These are phyloP conservation scores for Mylabris sibirica DNA, from an alignment of 2,888 invertebrate species.

Conservation along the genomic window DNA sequence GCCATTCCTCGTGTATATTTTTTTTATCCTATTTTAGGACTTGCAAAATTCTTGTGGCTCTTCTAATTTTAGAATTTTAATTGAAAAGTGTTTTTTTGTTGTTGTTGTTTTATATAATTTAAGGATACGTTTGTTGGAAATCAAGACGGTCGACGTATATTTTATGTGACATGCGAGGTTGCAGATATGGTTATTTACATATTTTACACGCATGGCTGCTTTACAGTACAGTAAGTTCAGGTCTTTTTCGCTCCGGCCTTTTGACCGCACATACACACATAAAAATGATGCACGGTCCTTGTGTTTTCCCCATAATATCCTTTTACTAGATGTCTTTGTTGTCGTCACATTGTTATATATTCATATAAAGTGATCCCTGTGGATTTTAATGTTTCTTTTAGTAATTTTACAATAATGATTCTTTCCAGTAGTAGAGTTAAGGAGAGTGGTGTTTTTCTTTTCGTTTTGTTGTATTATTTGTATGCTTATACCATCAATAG, in stretches of 20 bases:
- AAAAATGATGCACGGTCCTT: constrained; percentile 56
- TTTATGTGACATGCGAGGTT: constrained; percentile 44
- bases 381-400: constrained; percentile 28
- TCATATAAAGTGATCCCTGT: constrained; percentile 42
- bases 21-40: background rate
- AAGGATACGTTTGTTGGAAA: constrained; percentile 30
- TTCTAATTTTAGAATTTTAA: background rate
- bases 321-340: constrained; percentile 42
- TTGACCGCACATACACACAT: constrained; percentile 51
- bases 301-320: constrained; percentile 51
- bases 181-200: constrained; percentile 55
- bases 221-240: constrained; percentile 50
- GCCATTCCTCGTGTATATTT: background rate
- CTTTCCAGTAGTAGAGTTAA: constrained; percentile 2
- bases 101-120: constrained; percentile 7
- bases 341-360: constrained; percentile 49
- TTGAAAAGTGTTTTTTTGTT: background rate
- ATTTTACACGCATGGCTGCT: constrained; percentile 55
- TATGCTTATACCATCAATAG: background rate
- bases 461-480: background rate
- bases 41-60: background rate
- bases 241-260: constrained; percentile 38
- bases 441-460: too few species aligned
- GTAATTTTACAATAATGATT: constrained; percentile 27
- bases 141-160: constrained; percentile 33